Percentiles rank a stretch among this genome's conserved stretches.
Conservation (phyloP, 2,113 vertebrate species). For the Gopherus evgoodei region DNA sequence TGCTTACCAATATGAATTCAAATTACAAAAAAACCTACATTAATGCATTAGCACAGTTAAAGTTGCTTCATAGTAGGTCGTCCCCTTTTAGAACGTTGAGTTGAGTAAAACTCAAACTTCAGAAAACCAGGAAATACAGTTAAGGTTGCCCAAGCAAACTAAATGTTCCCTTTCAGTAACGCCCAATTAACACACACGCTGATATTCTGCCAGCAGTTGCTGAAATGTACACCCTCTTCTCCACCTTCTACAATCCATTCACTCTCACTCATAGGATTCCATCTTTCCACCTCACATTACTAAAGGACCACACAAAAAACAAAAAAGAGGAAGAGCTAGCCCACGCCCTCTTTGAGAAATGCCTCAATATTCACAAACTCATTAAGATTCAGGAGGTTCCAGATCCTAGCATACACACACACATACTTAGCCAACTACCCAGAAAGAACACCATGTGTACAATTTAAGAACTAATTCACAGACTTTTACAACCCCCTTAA, state of each 20-base stretch:
- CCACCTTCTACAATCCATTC: neutral
- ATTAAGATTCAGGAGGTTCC: neutral
- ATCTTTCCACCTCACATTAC: neutral
- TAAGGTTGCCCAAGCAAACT: neutral
- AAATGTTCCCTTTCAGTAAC: neutral
- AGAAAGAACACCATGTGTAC: neutral
- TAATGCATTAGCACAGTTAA: neutral
- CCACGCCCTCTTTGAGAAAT: neutral
- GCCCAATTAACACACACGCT: neutral
- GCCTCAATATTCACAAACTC: neutral
- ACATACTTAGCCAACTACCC: neutral
- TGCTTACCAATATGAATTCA: neutral
- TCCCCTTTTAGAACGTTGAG: neutral
- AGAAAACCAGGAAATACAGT: neutral
- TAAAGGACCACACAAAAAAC: neutral
- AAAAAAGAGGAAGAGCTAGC: neutral
- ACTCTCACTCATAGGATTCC: neutral
- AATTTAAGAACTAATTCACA: neutral
- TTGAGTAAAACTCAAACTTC: neutral
- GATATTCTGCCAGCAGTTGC: neutral
- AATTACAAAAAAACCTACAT: neutral
- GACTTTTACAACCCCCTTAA: neutral
- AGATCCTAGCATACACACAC: neutral
- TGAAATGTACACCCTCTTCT: neutral
- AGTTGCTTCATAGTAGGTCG: neutral